Conservation (phyloP, 2,797 vertebrate species). For the Hozukius guyotensis region DNA sequence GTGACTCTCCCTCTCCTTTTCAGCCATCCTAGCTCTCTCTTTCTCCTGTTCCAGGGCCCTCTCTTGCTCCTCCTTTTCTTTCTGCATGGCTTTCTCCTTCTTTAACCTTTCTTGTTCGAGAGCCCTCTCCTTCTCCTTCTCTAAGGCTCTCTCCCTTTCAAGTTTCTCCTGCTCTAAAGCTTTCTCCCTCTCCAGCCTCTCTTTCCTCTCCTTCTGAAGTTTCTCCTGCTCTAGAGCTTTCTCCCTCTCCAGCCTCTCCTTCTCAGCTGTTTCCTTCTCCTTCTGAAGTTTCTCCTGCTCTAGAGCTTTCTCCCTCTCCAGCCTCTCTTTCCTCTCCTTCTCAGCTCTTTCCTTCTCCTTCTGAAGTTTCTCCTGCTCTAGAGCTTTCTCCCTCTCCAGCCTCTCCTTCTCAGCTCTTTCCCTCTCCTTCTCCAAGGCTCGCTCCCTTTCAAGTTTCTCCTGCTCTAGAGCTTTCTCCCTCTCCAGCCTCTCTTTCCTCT, state of each 20-base stretch:
- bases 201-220: constrained; percentile 34
- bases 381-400: neutral
- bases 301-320: constrained; percentile 44
- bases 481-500: constrained; percentile 50
- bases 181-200: constrained; percentile 43
- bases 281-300: constrained; percentile 48
- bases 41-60: constrained; percentile 47
- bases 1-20: constrained; percentile 73
- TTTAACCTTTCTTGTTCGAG: constrained; percentile 50
- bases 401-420: constrained; percentile 29
- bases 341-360: constrained; percentile 45
- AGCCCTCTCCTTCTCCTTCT: constrained; percentile 41
- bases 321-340: no score
- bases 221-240: no score
- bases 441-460: constrained; percentile 50
- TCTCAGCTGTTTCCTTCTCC: constrained; percentile 53
- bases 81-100: constrained; percentile 54
- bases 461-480: constrained; percentile 45
- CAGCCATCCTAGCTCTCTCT: constrained; percentile 55
- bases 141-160: constrained; percentile 46
- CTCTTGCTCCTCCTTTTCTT: constrained; percentile 55
- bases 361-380: neutral
- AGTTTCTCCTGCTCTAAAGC: constrained; percentile 38
- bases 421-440: constrained; percentile 34
- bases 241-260: constrained; percentile 12